phyloP scores from a whole-genome alignment of 2,888 invertebrate species.

The Conchocele bisecta region DNA sequence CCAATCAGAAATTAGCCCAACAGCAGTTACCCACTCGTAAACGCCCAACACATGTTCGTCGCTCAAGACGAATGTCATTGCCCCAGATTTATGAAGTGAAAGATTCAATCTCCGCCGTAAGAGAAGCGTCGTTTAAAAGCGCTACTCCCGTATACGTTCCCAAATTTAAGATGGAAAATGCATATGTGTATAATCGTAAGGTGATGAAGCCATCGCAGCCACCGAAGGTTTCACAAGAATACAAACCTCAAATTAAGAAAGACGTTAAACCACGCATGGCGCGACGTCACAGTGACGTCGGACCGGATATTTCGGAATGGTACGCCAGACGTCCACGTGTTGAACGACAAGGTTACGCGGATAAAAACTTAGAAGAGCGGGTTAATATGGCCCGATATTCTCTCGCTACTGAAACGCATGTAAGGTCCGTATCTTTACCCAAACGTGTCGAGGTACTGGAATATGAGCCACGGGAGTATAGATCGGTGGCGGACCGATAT shows the following conservation, averaged over 20 bases:
- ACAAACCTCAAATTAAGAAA: too few species aligned
- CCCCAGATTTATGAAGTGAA: conserved; percentile 37
- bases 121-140: too few species aligned
- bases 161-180: conserved; percentile 38
- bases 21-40: too few species aligned
- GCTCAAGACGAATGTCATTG: conserved; percentile 28
- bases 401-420: not conserved
- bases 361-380: conserved; percentile 8
- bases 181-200: conserved; percentile 56
- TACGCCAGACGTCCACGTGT: not conserved
- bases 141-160: conserved; percentile 4
- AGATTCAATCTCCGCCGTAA: conserved; percentile 14
- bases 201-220: too few species aligned
- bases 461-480: not conserved
- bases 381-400: not conserved
- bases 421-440: not conserved
- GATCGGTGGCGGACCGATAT: conserved; percentile 46
- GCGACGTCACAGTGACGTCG: conserved; percentile 43
- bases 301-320: conserved; percentile 22
- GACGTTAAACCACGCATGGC: too few species aligned
- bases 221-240: too few species aligned
- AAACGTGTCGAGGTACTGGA: not conserved
- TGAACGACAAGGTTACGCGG: conserved; percentile 8
- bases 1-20: too few species aligned
- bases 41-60: too few species aligned